phyloP scores from a whole-genome alignment of 2,888 invertebrate genomes.

The Drosophila infuscata region DNA sequence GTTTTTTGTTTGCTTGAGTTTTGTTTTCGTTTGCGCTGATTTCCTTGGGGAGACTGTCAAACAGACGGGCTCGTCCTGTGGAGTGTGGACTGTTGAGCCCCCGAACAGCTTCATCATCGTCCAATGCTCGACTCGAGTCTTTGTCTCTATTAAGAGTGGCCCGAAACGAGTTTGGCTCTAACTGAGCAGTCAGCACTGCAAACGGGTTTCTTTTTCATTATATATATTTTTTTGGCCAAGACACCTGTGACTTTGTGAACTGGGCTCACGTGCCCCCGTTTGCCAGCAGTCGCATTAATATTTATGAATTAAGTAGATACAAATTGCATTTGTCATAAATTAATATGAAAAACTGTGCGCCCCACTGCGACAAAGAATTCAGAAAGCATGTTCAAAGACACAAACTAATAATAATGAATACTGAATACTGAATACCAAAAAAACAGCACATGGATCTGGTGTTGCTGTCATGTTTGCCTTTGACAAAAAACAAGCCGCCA shows the following conservation, averaged over 20 bases:
- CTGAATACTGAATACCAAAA: constrained; percentile 35
- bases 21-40: constrained; percentile 58
- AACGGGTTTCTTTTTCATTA: constrained; percentile 44
- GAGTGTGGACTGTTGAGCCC: constrained; percentile 15
- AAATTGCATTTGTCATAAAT: constrained; percentile 69
- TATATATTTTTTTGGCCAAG: constrained; percentile 14
- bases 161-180: constrained; percentile 60
- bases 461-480: constrained; percentile 65
- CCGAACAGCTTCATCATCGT: constrained; percentile 59
- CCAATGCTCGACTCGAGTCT: constrained; percentile 31
- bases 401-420: constrained; percentile 16
- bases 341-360: constrained; percentile 46
- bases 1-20: constrained; percentile 57
- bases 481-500: constrained; percentile 60
- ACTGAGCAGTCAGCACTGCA: constrained; percentile 24
- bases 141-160: constrained; percentile 55
- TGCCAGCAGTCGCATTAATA: constrained; percentile 56
- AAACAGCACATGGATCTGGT: constrained; percentile 53
- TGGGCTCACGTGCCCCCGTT: constrained; percentile 63
- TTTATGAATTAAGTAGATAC: constrained; percentile 68
- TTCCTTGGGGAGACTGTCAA: constrained; percentile 66
- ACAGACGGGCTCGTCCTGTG: constrained; percentile 42
- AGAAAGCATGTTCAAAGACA: constrained; percentile 27
- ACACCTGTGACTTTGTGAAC: constrained; percentile 55
- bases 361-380: constrained; percentile 39